Percentiles rank a stretch among this genome's conserved stretches.
These are phyloP conservation scores for Ceyx erithaca DNA, from an alignment of 2,797 vertebrate species.

Conservation along the genomic window DNA sequence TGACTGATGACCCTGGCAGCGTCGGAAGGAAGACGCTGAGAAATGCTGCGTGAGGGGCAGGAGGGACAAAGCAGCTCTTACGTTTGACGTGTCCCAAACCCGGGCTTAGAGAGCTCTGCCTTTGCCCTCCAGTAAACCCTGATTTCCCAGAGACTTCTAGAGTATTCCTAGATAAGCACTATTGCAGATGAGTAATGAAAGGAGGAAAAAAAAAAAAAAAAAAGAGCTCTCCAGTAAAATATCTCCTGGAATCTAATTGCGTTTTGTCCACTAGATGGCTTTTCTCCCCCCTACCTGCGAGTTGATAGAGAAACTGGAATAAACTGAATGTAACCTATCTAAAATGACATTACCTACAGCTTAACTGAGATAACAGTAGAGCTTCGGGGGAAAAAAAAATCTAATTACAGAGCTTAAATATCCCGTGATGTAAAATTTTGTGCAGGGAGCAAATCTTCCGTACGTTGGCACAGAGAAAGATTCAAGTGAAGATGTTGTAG, in stretches of 20 bases:
- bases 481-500: not conserved
- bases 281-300: not conserved
- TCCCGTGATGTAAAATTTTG: not conserved
- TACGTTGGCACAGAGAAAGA: not conserved
- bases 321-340: not conserved
- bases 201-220: not conserved
- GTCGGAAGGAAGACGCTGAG: not conserved
- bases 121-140: not conserved
- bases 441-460: fast-evolving
- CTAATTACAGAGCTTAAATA: not conserved
- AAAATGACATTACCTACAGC: not conserved
- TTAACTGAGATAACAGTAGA: not conserved
- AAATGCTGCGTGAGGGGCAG: not conserved
- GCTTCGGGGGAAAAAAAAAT: not conserved
- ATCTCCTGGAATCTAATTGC: constrained; percentile 10
- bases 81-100: not conserved
- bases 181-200: not conserved
- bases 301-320: not conserved
- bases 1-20: not conserved
- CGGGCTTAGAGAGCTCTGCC: not conserved
- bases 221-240: not conserved
- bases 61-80: not conserved
- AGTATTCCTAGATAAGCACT: not conserved
- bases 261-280: constrained; percentile 66
- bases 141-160: not conserved